Evolutionary conservation across 1,140 invertebrate species (phyloP), one percentile per base, ranked within the genome.

Genomic region (Rhyacophila brunnea): DNA sequence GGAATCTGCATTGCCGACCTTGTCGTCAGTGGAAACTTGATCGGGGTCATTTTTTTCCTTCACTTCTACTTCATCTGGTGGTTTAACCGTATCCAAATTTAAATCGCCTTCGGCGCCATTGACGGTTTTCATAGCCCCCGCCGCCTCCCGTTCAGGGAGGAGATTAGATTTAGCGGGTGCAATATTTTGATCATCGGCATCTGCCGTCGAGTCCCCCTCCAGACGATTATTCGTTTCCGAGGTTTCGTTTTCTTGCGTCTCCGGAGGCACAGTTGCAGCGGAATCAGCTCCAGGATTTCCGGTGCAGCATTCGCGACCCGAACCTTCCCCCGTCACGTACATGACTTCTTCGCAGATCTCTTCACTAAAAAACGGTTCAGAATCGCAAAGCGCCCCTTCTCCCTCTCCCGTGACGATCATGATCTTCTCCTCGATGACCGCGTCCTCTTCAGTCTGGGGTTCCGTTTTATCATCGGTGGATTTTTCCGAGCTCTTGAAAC

Each of bases 401-500:
- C 90, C 90, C 66, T 87, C 83, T 1, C 89, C 90, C 52, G 81
- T 83, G 2, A 92, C 78, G 65, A 88, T 71, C 80, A 91, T 83
- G 1, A 88, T 69, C 36, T 87, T 87, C 67, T 91, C 89, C 74
- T 90, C 87, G 57, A 91, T 87, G 18, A 80, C 81, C 66, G 87
- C 84, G 43, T 86, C 75, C 17, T 87, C 77, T 34, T 81, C 80
- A 1, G 78, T 79, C 74, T 61, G 62, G 53, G 68, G 65, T 56
- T 54, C 40, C 38, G 57, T 47, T 54, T 65, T 40, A 42, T 40
- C n/a, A 15, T 48, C 23, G 9, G 5, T 48, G 5, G 23, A 40
- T 5, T 35, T 50, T 32, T 50, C 28, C 7, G 34, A 28, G 34
- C 36, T 48, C 36, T 57, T 57, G 18, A 57, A 57, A 14, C 46